phyloP scores from a whole-genome alignment of 2,113 vertebrate species.

The Rhombomys opimus region DNA sequence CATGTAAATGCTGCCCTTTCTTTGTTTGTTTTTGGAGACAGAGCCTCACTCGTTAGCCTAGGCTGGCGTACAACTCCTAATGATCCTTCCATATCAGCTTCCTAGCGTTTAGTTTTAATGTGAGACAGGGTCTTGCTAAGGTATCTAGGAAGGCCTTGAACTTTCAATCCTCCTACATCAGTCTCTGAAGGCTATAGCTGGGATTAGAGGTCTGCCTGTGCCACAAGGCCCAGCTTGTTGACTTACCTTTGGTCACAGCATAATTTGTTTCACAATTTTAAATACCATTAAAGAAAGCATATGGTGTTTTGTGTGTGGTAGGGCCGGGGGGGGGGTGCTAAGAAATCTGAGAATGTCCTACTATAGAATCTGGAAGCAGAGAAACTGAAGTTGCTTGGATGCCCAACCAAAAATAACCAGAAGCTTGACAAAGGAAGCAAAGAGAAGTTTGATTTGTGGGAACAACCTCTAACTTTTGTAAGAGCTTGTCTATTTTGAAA shows the following conservation, averaged over 20 bases:
- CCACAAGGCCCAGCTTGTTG: not conserved
- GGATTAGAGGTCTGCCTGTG: not conserved
- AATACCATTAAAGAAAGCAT: not conserved
- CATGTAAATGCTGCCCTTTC: no score
- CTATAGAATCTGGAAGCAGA: not conserved
- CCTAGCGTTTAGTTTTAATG: not conserved
- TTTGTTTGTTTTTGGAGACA: not conserved
- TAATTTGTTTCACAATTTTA: slow-evolving; percentile 46
- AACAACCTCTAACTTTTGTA: not conserved
- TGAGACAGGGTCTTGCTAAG: not conserved
- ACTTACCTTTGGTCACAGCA: not conserved
- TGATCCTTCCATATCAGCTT: not conserved
- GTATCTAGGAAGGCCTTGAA: not conserved
- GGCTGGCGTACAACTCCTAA: not conserved
- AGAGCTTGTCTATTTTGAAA: slow-evolving; percentile 56
- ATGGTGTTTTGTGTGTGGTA: not conserved
- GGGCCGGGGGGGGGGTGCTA: not conserved
- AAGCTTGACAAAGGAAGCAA: not conserved
- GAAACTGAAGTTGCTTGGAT: not conserved
- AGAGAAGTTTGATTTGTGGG: slow-evolving; percentile 34
- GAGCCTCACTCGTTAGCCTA: not conserved
- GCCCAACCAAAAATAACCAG: slow-evolving; percentile 3
- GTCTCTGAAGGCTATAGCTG: not conserved
- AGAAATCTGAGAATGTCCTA: not conserved
- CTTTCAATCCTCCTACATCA: no score